These are phyloP conservation scores for Sebastes nivosus DNA, from an alignment of 2,797 vertebrate genomes.

Conservation along the genomic window DNA sequence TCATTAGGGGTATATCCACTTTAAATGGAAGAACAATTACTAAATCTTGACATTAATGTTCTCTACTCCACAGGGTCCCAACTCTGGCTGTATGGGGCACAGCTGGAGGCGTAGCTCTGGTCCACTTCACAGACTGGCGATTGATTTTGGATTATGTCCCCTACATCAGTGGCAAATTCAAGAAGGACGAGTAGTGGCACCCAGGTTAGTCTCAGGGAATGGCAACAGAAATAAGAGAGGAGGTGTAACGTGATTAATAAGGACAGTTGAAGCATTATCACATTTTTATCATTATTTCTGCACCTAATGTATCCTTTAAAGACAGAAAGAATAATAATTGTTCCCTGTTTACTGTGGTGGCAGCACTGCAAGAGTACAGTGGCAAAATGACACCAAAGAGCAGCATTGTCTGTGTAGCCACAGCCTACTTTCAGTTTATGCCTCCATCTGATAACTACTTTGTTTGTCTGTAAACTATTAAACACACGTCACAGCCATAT, in stretches of 20 bases:
- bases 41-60: not conserved
- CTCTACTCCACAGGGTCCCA: constrained; percentile 81
- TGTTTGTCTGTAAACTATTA: not conserved
- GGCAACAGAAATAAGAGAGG: not conserved
- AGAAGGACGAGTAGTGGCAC: constrained; percentile 75
- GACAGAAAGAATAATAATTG: no score
- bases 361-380: not conserved
- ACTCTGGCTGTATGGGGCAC: constrained; percentile 85
- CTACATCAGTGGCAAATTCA: constrained; percentile 91
- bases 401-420: not conserved
- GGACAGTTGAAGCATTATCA: no score
- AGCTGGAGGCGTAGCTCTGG: constrained; percentile 80
- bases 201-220: constrained; percentile 41
- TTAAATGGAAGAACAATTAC: not conserved
- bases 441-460: not conserved
- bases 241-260: no score
- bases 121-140: constrained; percentile 92
- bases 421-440: not conserved
- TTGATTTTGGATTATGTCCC: constrained; percentile 92
- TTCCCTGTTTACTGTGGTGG: not conserved
- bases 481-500: not conserved
- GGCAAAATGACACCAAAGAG: not conserved
- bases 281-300: no score
- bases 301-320: no score
- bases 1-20: not conserved